Evolutionary conservation across 2,797 vertebrate species (phyloP).

Genomic region (Hafferia zeledoni): DNA sequence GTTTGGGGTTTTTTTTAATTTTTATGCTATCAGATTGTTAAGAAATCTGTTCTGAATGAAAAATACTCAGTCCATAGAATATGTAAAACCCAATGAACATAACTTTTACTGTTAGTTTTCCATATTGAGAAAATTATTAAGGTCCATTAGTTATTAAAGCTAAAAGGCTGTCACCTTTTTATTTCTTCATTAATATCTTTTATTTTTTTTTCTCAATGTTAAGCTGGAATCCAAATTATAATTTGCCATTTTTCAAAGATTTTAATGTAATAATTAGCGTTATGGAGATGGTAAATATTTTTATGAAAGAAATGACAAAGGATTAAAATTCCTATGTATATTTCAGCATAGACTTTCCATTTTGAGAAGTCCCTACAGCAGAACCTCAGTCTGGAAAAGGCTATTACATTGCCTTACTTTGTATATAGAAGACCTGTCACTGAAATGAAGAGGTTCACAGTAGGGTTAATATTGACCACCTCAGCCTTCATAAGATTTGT

Average conservation of each 20-base stretch:
- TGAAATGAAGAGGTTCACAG: not conserved
- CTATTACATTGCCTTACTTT: not conserved
- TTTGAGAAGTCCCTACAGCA: not conserved
- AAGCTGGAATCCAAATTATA: conserved; percentile 15
- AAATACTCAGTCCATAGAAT: conserved; percentile 38
- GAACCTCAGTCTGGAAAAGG: not conserved
- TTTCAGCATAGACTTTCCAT: not conserved
- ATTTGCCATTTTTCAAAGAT: conserved; percentile 33
- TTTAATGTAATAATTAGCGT: conserved; percentile 40
- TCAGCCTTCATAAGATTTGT: not conserved
- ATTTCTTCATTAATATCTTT: conserved; percentile 62
- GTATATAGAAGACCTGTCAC: not conserved
- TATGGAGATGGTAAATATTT: conserved; percentile 16
- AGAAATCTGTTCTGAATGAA: conserved; percentile 52
- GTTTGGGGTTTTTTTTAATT: not conserved
- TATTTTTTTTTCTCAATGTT: conserved; percentile 68
- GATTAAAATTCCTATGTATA: not conserved
- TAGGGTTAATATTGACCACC: not conserved
- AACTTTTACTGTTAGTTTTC: conserved; percentile 15
- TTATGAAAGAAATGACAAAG: not conserved
- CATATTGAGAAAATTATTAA: conserved; percentile 67
- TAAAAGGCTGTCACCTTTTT: conserved; percentile 45
- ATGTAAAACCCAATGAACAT: conserved; percentile 56
- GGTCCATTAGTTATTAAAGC: conserved; percentile 29
- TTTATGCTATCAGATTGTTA: not conserved